phyloP scores from a whole-genome alignment of 1,140 invertebrate species.

The Coenobita brevimanus region DNA sequence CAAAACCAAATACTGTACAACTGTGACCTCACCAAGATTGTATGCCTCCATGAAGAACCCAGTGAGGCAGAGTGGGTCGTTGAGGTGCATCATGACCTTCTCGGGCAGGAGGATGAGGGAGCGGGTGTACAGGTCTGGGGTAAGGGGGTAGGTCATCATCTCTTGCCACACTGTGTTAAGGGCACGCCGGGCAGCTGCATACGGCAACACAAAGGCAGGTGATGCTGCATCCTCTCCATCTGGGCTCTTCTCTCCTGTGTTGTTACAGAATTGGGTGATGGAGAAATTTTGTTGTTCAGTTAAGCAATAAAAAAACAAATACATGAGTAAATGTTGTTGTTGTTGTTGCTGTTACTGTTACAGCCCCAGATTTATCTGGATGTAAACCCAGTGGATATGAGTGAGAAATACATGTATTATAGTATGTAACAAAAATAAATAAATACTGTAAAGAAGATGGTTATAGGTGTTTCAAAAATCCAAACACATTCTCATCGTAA shows the following conservation, averaged over 20 bases:
- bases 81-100: constrained; percentile 85
- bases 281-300: no score
- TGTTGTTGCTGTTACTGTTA: no score
- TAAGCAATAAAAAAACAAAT: neutral
- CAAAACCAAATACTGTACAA: no score
- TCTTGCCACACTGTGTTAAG: constrained; percentile 78
- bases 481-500: no score
- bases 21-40: constrained; percentile 77
- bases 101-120: constrained; percentile 88
- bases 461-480: no score
- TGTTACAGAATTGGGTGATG: no score
- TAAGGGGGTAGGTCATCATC: constrained; percentile 81
- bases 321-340: neutral
- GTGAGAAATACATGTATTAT: no score
- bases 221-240: neutral
- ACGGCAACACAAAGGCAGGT: constrained; percentile 8
- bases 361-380: no score
- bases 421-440: no score
- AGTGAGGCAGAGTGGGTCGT: constrained; percentile 87
- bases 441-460: no score
- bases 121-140: constrained; percentile 81
- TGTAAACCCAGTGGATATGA: no score
- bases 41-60: constrained; percentile 94
- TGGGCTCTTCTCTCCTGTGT: neutral
- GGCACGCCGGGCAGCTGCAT: constrained; percentile 69